phyloP scores from a whole-genome alignment of 92 coral and sea anemone species.

The Epizoanthus rinbou region DNA sequence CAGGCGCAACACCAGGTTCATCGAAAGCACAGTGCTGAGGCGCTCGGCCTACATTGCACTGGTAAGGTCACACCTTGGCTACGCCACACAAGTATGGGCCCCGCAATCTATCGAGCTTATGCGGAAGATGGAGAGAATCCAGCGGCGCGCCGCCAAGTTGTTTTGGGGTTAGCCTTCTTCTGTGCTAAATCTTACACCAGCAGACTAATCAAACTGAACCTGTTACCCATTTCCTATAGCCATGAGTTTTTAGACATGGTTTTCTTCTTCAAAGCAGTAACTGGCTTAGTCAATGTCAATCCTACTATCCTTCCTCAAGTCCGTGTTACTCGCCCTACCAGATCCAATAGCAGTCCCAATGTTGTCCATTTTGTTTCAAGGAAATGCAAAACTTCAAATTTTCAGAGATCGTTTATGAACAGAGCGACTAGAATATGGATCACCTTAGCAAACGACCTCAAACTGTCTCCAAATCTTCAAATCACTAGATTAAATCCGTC shows the following conservation, averaged over 20 bases:
- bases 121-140: constrained; percentile 28
- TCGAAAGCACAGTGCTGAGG: constrained; percentile 43
- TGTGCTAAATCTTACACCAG: constrained; percentile 37
- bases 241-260: constrained; percentile 50
- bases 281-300: constrained; percentile 45
- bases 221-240: constrained; percentile 27
- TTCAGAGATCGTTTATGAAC: no score
- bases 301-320: constrained; percentile 29
- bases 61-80: constrained; percentile 50
- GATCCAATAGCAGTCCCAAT: not conserved
- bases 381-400: constrained; percentile 34
- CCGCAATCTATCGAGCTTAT: constrained; percentile 49
- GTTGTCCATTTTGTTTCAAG: constrained; percentile 16
- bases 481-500: no score
- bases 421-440: no score
- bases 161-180: constrained; percentile 38
- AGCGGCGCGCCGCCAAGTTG: constrained; percentile 41
- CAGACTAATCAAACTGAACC: constrained; percentile 33
- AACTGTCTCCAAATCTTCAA: no score
- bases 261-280: constrained; percentile 48
- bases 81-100: constrained; percentile 51
- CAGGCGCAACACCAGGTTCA: constrained; percentile 32
- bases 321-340: constrained; percentile 21
- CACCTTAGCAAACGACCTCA: no score
- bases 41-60: constrained; percentile 40